phyloP scores from a whole-genome alignment of 2,888 invertebrate species.

The Anoplius nigerrimus region DNA sequence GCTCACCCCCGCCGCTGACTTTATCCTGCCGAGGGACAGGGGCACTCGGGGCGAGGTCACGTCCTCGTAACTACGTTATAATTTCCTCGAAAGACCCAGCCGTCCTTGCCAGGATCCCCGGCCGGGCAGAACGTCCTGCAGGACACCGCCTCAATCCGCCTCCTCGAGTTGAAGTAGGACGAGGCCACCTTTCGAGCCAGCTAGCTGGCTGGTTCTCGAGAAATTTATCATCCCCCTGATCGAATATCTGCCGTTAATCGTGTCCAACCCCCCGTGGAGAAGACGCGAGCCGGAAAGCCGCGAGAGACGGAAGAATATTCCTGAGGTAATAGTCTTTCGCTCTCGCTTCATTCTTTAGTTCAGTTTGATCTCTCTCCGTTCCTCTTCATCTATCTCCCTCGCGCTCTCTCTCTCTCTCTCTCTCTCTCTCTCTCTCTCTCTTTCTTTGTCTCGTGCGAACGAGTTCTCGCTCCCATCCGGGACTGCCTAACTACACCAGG shows the following conservation, averaged over 20 bases:
- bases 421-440: no score
- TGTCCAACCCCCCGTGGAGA: constrained; percentile 26
- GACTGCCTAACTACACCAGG: no score
- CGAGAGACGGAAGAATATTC: constrained; percentile 6
- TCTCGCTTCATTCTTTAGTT: no score
- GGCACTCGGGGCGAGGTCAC: constrained; percentile 35
- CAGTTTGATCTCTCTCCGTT: no score
- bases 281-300: neutral
- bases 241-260: constrained; percentile 46
- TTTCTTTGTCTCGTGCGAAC: no score
- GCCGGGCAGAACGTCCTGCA: constrained; percentile 25
- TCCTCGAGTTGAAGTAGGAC: constrained; percentile 7
- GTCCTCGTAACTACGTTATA: constrained; percentile 48
- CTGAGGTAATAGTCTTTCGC: neutral
- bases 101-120: constrained; percentile 4
- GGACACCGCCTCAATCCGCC: constrained; percentile 22
- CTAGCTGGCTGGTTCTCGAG: constrained; percentile 28
- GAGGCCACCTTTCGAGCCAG: constrained; percentile 2
- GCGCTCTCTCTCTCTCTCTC: no score
- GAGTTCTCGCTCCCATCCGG: no score
- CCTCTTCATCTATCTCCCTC: no score
- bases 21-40: constrained; percentile 20
- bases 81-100: constrained; percentile 27
- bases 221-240: constrained; percentile 48
- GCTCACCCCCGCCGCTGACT: neutral